Base-by-base conservation (phyloP, 2,888 invertebrate species). In the Drosophila phalerata region DNA sequence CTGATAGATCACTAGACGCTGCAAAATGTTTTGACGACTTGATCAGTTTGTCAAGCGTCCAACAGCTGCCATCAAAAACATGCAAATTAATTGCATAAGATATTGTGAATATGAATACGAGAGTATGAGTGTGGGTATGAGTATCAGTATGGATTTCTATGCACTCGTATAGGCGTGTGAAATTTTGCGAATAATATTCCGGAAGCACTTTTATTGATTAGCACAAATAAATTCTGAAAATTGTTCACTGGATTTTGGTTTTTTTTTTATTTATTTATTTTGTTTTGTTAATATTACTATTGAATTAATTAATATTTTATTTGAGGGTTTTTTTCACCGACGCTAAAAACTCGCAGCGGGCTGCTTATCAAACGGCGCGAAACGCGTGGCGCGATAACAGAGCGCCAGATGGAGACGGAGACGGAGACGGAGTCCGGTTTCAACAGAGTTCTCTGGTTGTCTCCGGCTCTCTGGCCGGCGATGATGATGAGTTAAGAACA, bases 361-460 rank as follows among this genome's bases (percentile, higher is more conserved):
- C 62, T 32, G 79, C 79, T 84, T 82, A 82, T 82, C 81, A 84
- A 48, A 60, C 69, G 68, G 51, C 66, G 83, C 71, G 73, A 68
- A 47, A 73, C 77, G 79, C 82, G 85, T 81, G 76, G 57, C 81
- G 69, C 75, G 79, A 79, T 77, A 85, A 77, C 79, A 81, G 66
- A 69, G 25, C 60, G 45, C 40, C 62, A 70, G 52, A 62, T 51
- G 60, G 48, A 37, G 58, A 62, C 55, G 60, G 48, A 37, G 58
- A 62, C 55, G 60, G 48, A 37, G 58, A 62, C 55, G 60, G 48
- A 37, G 58, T 52, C 63, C 60, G 64, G 47, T 52, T 57, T 42
- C 19, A 69, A 69, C 47, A 61, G 58, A 51, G 17, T 19, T 28
- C 19, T 56, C 19, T 56, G 53, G 25, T 19, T 45, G 32, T 57